These are phyloP conservation scores for Venustaconcha ellipsiformis DNA, from an alignment of 1,140 invertebrate species.

Conservation along the genomic window DNA sequence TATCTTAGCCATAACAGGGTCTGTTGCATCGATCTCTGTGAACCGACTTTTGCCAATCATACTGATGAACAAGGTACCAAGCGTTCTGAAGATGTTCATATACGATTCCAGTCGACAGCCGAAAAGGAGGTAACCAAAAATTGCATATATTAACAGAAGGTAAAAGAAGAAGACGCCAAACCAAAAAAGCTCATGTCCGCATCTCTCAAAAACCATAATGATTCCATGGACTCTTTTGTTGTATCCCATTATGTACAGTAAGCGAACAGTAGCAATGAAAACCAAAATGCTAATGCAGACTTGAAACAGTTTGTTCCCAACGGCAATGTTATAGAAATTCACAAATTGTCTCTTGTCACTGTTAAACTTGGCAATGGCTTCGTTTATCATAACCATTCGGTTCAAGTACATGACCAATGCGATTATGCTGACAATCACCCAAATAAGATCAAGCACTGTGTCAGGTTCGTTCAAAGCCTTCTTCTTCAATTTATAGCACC, in stretches of 20 bases:
- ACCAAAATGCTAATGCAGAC: constrained; percentile 32
- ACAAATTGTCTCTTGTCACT: constrained; percentile 42
- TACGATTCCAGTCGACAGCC: constrained; percentile 41
- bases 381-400: constrained; percentile 35
- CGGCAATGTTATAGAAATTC: constrained; percentile 48
- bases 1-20: constrained; percentile 40
- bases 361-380: constrained; percentile 34
- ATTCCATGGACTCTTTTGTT: constrained; percentile 49
- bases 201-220: constrained; percentile 38
- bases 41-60: constrained; percentile 77
- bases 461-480: constrained; percentile 65
- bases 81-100: constrained; percentile 37
- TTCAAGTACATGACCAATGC: constrained; percentile 63
- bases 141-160: constrained; percentile 36
- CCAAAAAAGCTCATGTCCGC: constrained; percentile 40
- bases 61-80: constrained; percentile 50
- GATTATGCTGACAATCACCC: constrained; percentile 59
- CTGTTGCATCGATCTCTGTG: constrained; percentile 44
- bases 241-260: constrained; percentile 55
- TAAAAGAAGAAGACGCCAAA: constrained; percentile 44
- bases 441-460: constrained; percentile 65
- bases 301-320: constrained; percentile 40
- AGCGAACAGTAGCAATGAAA: constrained; percentile 46
- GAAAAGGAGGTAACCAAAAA: constrained; percentile 45
- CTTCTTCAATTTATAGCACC: constrained; percentile 44